Conservation (phyloP, 2,888 invertebrate genomes). For the Cylindroiulus punctatus region DNA sequence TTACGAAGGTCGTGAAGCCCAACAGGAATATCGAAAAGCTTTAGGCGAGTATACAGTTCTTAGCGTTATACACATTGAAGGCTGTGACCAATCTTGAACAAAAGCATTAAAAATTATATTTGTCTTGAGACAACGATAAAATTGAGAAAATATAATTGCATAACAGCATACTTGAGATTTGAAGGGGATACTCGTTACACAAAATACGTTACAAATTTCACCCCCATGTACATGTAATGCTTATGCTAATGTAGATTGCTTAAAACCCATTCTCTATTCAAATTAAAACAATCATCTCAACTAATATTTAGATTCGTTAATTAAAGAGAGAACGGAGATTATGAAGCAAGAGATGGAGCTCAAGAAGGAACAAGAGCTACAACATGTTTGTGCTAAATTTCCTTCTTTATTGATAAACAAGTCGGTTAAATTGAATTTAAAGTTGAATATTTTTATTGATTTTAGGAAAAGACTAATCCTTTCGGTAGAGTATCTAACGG, state of each 20-base stretch:
- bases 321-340: constrained; percentile 37
- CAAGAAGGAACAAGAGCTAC: constrained; percentile 36
- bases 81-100: too few species aligned
- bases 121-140: too few species aligned
- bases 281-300: background rate
- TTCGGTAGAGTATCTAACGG: constrained; percentile 56
- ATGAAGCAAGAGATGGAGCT: constrained; percentile 42
- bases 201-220: too few species aligned
- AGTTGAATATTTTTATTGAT: background rate
- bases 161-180: too few species aligned
- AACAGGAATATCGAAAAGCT: constrained; percentile 61
- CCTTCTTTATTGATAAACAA: background rate
- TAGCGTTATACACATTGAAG: background rate
- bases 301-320: constrained; percentile 50
- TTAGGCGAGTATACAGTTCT: constrained; percentile 59
- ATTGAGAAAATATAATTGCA: too few species aligned
- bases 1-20: constrained; percentile 59
- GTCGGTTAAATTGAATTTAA: background rate
- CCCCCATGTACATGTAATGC: too few species aligned
- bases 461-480: constrained; percentile 58
- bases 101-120: too few species aligned
- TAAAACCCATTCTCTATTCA: too few species aligned
- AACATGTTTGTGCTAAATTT: constrained; percentile 36
- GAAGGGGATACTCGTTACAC: too few species aligned
- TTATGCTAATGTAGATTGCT: too few species aligned